These are phyloP conservation scores for Edolisoma coerulescens DNA, from an alignment of 2,113 vertebrate species.

Conservation along the genomic window DNA sequence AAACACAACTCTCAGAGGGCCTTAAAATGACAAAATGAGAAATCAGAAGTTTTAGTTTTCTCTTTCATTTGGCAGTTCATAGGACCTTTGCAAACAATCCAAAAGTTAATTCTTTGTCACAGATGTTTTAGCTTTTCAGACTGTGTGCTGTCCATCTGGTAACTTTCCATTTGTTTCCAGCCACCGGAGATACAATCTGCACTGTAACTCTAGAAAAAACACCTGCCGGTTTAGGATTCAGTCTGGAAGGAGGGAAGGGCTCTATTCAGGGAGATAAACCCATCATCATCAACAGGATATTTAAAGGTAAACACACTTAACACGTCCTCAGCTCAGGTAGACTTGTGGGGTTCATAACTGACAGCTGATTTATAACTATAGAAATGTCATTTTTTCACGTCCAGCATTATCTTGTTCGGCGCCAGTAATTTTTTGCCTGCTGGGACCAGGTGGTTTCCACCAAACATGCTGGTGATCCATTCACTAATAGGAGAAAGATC, in stretches of 20 bases:
- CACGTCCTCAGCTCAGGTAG: background rate
- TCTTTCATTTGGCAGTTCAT: background rate
- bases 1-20: background rate
- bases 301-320: constrained; percentile 75
- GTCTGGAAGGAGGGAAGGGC: constrained; percentile 91
- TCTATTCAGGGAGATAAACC: constrained; percentile 91
- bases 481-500: background rate
- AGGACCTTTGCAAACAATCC: background rate
- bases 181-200: constrained; percentile 48
- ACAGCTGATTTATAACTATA: background rate
- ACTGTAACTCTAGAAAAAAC: constrained; percentile 83
- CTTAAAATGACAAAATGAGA: background rate
- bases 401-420: background rate
- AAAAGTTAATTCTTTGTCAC: background rate
- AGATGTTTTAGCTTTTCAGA: background rate
- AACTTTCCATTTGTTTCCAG: background rate
- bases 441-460: background rate
- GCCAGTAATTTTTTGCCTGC: background rate
- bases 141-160: background rate
- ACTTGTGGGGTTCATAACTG: background rate
- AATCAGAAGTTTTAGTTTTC: background rate
- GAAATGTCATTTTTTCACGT: background rate
- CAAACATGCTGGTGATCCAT: background rate
- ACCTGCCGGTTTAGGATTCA: constrained; percentile 87
- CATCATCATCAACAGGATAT: constrained; percentile 85